Conservation (phyloP, 2,113 vertebrate species). For the Hippolais icterina region DNA sequence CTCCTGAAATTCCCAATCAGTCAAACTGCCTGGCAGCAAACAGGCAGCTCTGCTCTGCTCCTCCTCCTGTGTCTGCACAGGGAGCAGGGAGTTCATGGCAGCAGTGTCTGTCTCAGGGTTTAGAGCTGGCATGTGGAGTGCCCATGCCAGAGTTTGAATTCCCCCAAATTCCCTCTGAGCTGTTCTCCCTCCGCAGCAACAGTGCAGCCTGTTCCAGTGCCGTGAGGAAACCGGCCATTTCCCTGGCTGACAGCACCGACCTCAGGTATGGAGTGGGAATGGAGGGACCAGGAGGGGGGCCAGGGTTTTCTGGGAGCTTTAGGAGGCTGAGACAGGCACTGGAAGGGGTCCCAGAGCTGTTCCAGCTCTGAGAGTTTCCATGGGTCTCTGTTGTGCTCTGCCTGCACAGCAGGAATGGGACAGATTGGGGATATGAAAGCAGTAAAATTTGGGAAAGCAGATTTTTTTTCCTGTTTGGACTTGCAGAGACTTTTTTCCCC, state of each 20-base stretch:
- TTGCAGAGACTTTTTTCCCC: neutral
- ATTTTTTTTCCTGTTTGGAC: neutral
- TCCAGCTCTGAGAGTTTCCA: neutral
- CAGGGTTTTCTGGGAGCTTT: neutral
- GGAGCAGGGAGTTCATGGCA: neutral
- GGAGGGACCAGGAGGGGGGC: accelerated
- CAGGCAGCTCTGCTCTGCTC: neutral
- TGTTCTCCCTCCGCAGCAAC: slow-evolving; percentile 78
- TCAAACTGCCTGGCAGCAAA: neutral
- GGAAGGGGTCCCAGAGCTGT: neutral
- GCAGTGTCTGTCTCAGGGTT: neutral
- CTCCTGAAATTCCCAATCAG: neutral
- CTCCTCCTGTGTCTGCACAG: neutral
- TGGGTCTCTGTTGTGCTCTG: accelerated
- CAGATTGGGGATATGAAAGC: accelerated
- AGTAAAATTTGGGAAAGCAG: neutral
- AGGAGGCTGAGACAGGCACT: neutral
- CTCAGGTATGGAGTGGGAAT: slow-evolving; percentile 66
- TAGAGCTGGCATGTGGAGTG: accelerated
- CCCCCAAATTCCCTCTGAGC: neutral
- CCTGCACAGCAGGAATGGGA: neutral
- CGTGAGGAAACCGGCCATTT: slow-evolving; percentile 96
- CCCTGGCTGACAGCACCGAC: slow-evolving; percentile 96
- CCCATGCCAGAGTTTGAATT: accelerated
- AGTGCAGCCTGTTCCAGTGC: slow-evolving; percentile 96